Evolutionary conservation across 2,797 vertebrate species (phyloP).

Genomic region (Bothrops alternatus): DNA sequence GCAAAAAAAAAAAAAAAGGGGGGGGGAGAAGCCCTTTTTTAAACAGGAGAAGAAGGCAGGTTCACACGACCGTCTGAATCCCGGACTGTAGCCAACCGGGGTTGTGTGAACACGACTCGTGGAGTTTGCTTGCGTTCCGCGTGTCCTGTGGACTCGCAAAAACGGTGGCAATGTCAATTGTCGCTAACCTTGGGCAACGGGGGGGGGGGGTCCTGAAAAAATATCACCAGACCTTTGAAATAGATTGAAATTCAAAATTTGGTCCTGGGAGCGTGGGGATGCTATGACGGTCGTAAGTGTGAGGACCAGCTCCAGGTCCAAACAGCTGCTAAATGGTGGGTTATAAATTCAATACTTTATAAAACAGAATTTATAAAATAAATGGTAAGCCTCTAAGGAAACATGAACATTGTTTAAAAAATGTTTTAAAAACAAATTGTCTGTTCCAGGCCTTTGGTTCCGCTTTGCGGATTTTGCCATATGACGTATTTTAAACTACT

Average conservation of each 20-base stretch:
- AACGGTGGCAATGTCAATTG: neutral
- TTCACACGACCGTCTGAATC: neutral
- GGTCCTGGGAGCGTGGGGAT: neutral
- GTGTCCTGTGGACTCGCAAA: neutral
- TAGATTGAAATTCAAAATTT: neutral
- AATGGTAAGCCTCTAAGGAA: neutral
- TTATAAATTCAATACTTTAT: no score
- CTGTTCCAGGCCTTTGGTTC: neutral
- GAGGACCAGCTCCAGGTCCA: neutral
- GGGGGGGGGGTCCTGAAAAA: neutral
- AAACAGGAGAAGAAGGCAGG: neutral
- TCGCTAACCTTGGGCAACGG: neutral
- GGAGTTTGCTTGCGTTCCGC: neutral
- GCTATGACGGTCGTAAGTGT: neutral
- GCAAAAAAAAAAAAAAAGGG: neutral
- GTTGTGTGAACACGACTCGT: neutral
- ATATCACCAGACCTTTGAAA: neutral
- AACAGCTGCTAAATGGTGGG: no score
- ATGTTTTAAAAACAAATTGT: neutral
- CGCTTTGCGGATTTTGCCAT: neutral
- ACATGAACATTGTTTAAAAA: neutral
- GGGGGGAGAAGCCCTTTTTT: neutral
- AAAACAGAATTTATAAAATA: neutral
- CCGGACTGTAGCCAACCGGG: neutral
- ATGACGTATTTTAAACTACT: neutral